Evolutionary conservation across 2,888 invertebrate genomes (phyloP).

Genomic region (Sminthurinus aureus): DNA sequence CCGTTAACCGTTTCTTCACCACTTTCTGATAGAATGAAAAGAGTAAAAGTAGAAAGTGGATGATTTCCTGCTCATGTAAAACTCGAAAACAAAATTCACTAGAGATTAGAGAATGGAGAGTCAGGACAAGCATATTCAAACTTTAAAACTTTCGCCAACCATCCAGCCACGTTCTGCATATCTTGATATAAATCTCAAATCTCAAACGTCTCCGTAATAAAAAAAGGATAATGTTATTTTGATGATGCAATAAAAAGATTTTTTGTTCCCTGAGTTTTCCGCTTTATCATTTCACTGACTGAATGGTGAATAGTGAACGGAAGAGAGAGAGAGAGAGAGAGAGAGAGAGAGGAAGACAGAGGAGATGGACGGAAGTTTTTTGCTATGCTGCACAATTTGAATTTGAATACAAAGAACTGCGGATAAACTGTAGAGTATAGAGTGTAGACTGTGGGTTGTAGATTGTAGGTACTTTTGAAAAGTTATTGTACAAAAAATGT

Average conservation of each 20-base stretch:
- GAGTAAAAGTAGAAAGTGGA: background rate
- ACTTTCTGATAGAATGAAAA: background rate
- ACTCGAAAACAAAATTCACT: background rate
- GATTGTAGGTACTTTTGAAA: too few relatives aligned
- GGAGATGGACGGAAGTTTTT: background rate
- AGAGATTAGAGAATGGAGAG: background rate
- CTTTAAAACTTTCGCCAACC: too few relatives aligned
- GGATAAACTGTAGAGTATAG: too few relatives aligned
- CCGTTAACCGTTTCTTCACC: background rate
- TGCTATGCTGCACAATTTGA: background rate
- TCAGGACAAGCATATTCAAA: background rate
- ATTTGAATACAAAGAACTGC: too few relatives aligned
- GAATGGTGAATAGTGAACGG: too few relatives aligned
- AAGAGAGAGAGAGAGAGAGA: too few relatives aligned
- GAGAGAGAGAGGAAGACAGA: background rate
- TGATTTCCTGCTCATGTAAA: background rate
- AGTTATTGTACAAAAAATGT: too few relatives aligned
- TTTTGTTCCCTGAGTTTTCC: too few relatives aligned
- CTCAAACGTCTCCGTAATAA: background rate
- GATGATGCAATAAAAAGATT: too few relatives aligned
- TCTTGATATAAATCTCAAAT: background rate
- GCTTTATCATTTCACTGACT: too few relatives aligned
- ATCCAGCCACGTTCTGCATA: too few relatives aligned
- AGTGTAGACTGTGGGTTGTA: too few relatives aligned
- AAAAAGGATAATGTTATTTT: background rate